These are phyloP conservation scores for Falco punctatus DNA, from an alignment of 2,113 vertebrate species.

Conservation along the genomic window DNA sequence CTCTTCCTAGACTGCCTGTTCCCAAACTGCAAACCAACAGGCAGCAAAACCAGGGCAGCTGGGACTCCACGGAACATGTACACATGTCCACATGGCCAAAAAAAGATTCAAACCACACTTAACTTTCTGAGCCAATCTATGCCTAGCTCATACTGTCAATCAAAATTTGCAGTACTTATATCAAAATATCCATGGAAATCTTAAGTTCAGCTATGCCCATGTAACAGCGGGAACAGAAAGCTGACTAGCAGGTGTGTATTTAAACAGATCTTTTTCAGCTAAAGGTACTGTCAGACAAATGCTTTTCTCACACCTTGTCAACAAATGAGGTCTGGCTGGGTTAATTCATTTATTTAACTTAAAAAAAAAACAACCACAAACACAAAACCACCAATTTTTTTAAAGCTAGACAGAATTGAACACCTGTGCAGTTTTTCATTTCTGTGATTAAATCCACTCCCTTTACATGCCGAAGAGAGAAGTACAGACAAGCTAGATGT, in stretches of 20 bases:
- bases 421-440: neutral
- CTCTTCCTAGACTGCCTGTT: neutral
- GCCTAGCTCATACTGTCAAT: neutral
- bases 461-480: neutral
- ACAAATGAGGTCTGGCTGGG: neutral
- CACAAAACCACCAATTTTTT: neutral
- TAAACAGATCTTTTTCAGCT: slow-evolving; percentile 15
- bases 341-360: neutral
- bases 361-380: neutral
- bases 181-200: neutral
- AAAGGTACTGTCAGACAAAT: neutral
- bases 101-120: neutral
- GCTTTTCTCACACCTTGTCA: neutral
- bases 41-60: neutral
- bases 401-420: neutral
- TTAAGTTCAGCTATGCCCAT: neutral
- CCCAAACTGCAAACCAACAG: neutral
- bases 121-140: neutral
- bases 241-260: slow-evolving; percentile 23
- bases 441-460: neutral
- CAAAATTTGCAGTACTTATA: neutral
- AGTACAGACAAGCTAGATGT: neutral
- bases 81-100: rapidly evolving
- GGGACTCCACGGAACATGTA: rapidly evolving
- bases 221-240: neutral